Evolutionary conservation across 2,888 invertebrate genomes (phyloP).

Genomic region (Ophonus ardosiacus): DNA sequence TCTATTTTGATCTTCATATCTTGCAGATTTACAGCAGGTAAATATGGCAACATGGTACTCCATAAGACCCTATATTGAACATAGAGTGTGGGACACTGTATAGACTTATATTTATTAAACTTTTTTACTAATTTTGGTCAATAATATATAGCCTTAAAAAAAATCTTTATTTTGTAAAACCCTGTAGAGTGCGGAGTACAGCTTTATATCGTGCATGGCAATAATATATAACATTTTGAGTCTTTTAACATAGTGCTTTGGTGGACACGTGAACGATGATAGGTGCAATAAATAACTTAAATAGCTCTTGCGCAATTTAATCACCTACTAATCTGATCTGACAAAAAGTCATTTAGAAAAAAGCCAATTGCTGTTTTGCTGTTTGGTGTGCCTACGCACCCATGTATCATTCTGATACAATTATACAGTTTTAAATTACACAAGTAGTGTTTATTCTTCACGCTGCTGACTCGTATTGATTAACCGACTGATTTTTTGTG

Average conservation of each 20-base stretch:
- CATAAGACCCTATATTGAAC: too few species aligned
- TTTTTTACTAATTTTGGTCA: too few species aligned
- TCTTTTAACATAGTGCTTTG: background rate
- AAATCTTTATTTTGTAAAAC: too few species aligned
- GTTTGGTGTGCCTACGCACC: conserved; percentile 32
- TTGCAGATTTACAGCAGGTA: too few species aligned
- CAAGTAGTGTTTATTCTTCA: conserved; percentile 46
- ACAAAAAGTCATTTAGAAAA: conserved; percentile 58
- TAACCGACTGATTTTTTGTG: conserved; percentile 48
- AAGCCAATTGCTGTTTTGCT: conserved; percentile 54
- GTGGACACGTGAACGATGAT: conserved; percentile 38
- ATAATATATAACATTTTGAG: background rate
- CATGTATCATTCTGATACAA: conserved; percentile 50
- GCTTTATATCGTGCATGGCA: background rate
- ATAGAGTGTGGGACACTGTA: too few species aligned
- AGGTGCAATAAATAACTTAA: conserved; percentile 43
- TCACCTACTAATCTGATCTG: conserved; percentile 55
- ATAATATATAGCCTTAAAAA: too few species aligned
- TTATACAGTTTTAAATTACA: conserved; percentile 51
- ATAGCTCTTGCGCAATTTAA: conserved; percentile 57
- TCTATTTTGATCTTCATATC: too few species aligned
- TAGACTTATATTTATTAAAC: too few species aligned
- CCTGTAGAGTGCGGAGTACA: too few species aligned
- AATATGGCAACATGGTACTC: too few species aligned
- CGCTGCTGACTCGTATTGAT: conserved; percentile 20